Conservation (phyloP, 2,797 vertebrate species). For the Bradypus variegatus region DNA sequence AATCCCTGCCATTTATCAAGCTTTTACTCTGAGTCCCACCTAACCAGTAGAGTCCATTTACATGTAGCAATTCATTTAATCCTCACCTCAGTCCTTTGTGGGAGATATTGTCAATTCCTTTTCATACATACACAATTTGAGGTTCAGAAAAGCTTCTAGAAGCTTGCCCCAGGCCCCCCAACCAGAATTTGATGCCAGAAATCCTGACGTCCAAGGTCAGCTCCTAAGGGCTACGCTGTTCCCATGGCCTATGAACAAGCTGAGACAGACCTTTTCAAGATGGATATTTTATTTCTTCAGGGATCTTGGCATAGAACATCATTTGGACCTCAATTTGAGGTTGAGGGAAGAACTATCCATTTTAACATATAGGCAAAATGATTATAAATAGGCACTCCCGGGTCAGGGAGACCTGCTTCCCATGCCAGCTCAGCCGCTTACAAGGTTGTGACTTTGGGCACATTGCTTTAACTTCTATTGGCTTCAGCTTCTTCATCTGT, state of each 20-base stretch:
- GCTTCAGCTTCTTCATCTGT: not conserved
- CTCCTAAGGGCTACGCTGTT: fast-evolving
- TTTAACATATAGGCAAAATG: not conserved
- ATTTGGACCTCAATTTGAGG: not conserved
- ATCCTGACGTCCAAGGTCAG: not conserved
- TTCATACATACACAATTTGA: not conserved
- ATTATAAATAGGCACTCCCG: not conserved
- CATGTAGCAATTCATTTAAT: fast-evolving
- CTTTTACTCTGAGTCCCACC: not conserved
- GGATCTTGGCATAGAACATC: too few relatives aligned
- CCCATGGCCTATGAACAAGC: not conserved
- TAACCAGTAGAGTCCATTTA: too few relatives aligned
- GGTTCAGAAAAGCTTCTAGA: too few relatives aligned
- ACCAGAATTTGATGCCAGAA: not conserved
- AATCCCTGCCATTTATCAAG: not conserved
- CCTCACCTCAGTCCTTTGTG: not conserved
- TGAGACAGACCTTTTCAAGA: not conserved
- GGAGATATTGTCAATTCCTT: too few relatives aligned
- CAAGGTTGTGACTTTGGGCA: not conserved
- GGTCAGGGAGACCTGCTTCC: not conserved
- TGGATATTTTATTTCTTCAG: not conserved
- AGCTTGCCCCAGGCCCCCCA: not conserved
- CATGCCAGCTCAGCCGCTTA: too few relatives aligned
- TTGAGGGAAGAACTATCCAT: not conserved
- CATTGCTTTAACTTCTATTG: not conserved